Percentiles rank a stretch among this genome's conserved stretches.
Evolutionary conservation across 2,797 vertebrate genomes (phyloP).

Genomic region (Aplochiton taeniatus): DNA sequence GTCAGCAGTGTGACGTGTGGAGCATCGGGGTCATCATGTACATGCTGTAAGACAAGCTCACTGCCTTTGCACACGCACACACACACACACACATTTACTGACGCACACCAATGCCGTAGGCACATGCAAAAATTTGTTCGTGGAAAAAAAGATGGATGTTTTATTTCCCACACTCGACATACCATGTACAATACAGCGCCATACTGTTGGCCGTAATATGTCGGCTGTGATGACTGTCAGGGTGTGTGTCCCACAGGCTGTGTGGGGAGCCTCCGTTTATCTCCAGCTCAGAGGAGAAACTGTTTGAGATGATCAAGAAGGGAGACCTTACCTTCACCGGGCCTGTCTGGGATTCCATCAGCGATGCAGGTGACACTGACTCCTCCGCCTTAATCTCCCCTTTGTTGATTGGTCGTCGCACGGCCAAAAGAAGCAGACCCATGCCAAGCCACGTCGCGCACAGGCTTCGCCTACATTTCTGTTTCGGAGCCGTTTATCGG

Average conservation of each 20-base stretch:
- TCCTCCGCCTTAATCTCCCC: conserved; percentile 1
- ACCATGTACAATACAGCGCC: no score
- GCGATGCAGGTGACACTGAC: conserved; percentile 69
- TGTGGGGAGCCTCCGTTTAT: conserved; percentile 81
- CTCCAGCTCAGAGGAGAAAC: conserved; percentile 75
- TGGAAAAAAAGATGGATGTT: no score
- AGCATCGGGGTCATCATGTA: conserved; percentile 93
- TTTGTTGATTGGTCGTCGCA: no score
- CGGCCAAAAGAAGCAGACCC: no score
- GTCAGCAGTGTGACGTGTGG: conserved; percentile 88
- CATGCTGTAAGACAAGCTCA: conserved; percentile 83
- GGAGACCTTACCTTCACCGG: conserved; percentile 73
- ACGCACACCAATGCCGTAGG: background rate
- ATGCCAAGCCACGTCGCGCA: no score
- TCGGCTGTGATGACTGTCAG: background rate
- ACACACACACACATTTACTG: background rate
- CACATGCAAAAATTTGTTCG: no score
- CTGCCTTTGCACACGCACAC: conserved; percentile 5
- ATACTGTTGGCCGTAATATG: no score
- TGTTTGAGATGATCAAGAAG: conserved; percentile 80
- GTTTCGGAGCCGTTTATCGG: no score
- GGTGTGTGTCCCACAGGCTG: conserved; percentile 63
- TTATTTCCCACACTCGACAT: no score
- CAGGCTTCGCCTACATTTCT: no score
- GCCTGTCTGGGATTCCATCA: conserved; percentile 74